Conservation (phyloP, 2,113 vertebrate species). For the Zonotrichia leucophrys region DNA sequence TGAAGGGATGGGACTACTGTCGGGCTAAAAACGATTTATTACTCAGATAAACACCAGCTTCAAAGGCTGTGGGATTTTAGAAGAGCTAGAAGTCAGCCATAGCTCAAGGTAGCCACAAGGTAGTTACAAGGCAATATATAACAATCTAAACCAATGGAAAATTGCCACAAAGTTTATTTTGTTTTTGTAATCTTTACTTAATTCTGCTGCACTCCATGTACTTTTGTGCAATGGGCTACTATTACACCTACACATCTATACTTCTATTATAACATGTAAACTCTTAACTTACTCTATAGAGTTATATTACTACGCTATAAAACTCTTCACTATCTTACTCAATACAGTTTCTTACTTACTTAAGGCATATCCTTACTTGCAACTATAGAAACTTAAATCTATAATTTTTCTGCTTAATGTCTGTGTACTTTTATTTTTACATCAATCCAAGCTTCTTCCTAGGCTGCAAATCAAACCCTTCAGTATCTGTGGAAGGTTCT, state of each 20-base stretch:
- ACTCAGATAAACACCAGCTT: background rate
- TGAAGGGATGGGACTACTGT: background rate
- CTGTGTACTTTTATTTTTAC: background rate
- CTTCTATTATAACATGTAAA: background rate
- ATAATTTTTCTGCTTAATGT: background rate
- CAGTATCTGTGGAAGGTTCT: background rate
- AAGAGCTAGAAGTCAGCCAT: background rate
- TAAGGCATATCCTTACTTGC: background rate
- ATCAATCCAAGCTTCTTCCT: background rate
- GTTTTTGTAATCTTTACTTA: background rate
- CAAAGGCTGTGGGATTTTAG: background rate
- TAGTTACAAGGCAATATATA: background rate
- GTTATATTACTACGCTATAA: background rate
- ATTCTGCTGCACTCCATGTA: background rate
- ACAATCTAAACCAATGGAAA: background rate
- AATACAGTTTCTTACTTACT: background rate
- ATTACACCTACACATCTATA: background rate
- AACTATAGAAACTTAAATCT: background rate
- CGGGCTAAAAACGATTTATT: background rate
- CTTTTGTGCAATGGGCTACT: background rate
- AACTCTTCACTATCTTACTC: background rate
- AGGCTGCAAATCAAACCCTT: background rate
- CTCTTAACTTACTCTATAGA: background rate
- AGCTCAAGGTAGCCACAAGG: background rate
- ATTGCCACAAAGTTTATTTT: background rate